These are phyloP conservation scores for Myotis davidii DNA, from an alignment of 2,113 vertebrate species.

Conservation along the genomic window DNA sequence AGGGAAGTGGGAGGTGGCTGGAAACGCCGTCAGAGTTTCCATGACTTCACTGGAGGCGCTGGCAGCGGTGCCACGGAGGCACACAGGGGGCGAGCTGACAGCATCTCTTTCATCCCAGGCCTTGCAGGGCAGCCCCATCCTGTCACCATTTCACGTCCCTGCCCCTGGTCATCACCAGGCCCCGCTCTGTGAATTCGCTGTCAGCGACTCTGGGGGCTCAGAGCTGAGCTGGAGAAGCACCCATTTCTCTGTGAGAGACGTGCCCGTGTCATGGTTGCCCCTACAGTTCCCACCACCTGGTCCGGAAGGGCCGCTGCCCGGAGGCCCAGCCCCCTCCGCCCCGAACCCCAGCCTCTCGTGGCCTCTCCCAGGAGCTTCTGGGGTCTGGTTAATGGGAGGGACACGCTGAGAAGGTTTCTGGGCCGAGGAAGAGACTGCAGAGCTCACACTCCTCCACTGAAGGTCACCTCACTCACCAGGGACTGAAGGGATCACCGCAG, in stretches of 20 bases:
- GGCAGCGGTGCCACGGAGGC: background rate
- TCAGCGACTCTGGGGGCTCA: background rate
- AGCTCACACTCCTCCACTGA: background rate
- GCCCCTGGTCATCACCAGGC: background rate
- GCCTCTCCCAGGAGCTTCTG: background rate
- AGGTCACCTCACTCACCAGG: background rate
- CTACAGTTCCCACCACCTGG: background rate
- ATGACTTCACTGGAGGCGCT: conserved; percentile 11
- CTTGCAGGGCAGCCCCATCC: background rate
- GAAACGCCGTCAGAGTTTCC: conserved; percentile 44
- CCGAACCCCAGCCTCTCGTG: background rate
- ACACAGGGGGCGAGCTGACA: background rate
- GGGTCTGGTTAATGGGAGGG: background rate
- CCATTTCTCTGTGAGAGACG: background rate
- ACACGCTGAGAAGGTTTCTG: background rate
- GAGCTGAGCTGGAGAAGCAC: background rate
- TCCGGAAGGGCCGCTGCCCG: background rate
- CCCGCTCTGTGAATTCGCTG: background rate
- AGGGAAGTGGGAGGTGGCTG: background rate
- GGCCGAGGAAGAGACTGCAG: background rate
- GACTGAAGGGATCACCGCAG: background rate
- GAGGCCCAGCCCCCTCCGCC: background rate
- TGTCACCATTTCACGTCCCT: background rate
- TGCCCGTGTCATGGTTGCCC: background rate
- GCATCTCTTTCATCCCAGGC: background rate